A percentile compares a stretch with the other conserved stretches of the same genome.
phyloP scores from a whole-genome alignment of 2,888 invertebrate genomes.

The Drosophila flavopinicola region DNA sequence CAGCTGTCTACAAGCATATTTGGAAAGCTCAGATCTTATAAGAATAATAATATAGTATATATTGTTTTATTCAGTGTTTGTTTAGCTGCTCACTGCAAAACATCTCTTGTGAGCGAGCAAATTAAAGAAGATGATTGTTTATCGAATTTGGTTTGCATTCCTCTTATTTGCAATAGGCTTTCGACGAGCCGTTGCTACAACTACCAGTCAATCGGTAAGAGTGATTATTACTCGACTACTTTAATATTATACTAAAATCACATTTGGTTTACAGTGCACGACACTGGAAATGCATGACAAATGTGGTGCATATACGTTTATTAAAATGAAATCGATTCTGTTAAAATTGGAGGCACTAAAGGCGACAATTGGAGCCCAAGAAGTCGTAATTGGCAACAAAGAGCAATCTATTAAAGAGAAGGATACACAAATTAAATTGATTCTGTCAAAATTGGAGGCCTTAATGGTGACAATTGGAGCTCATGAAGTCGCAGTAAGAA shows the following conservation, averaged over 20 bases:
- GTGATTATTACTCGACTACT: neutral
- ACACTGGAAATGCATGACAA: constrained; percentile 14
- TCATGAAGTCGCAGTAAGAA: no score
- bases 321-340: constrained; percentile 11
- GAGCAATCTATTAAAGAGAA: no score
- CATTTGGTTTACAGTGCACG: constrained; percentile 2
- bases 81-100: neutral
- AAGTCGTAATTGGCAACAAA: no score
- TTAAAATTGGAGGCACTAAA: neutral
- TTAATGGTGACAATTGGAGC: no score
- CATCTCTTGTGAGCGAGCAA: neutral
- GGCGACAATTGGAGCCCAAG: neutral
- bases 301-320: constrained; percentile 1
- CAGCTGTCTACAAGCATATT: neutral
- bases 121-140: neutral
- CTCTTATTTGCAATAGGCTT: neutral
- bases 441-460: no score
- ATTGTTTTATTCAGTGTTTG: neutral
- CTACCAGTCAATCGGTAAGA: neutral
- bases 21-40: no score
- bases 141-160: neutral
- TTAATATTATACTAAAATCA: neutral
- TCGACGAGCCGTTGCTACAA: neutral
- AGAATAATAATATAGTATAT: no score
- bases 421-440: neutral